Conservation (phyloP, 92 coral and sea anemone genomes). For the Epizoanthus fatuus region DNA sequence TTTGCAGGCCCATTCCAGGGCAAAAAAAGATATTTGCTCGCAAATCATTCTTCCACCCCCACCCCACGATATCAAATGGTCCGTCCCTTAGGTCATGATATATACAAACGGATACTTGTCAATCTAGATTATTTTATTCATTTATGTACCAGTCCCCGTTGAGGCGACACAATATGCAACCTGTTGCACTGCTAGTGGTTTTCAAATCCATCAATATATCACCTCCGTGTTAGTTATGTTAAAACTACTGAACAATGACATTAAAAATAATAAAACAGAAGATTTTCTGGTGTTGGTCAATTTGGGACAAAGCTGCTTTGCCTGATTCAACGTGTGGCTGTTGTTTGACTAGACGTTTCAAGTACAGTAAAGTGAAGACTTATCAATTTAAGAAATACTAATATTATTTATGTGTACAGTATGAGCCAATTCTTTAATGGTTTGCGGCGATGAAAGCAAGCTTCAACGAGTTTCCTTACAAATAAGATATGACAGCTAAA, state of each 20-base stretch:
- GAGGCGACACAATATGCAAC: not conserved
- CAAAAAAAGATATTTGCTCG: too few species aligned
- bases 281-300: not conserved
- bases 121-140: not conserved
- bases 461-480: not conserved
- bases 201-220: conserved; percentile 2
- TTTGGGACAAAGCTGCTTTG: not conserved
- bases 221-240: not conserved
- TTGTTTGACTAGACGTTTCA: not conserved
- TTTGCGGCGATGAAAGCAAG: not conserved
- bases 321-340: not conserved
- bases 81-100: not conserved
- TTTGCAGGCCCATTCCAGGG: too few species aligned
- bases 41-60: too few species aligned
- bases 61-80: too few species aligned
- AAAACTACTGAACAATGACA: not conserved
- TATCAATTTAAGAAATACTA: not conserved
- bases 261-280: not conserved
- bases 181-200: not conserved
- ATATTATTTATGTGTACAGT: not conserved
- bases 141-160: not conserved
- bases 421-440: not conserved
- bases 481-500: not conserved
- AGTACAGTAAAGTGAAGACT: not conserved
- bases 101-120: not conserved